Evolutionary conservation across 2,888 invertebrate genomes (phyloP).

Genomic region (Scrobipalpa costella): DNA sequence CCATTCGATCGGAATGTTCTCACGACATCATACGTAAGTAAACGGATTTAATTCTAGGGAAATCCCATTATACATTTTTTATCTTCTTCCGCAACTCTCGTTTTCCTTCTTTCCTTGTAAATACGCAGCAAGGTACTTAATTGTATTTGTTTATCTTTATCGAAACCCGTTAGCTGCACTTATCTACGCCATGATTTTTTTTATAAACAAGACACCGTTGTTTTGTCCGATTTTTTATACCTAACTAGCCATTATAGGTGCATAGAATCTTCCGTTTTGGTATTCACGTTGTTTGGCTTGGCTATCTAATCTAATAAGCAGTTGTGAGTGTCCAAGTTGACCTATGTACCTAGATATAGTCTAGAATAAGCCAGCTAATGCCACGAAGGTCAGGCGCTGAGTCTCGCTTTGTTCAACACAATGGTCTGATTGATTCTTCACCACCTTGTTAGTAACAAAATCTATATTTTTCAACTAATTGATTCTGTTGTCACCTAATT

Average conservation of each 20-base stretch:
- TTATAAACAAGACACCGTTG: neutral
- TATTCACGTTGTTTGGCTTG: neutral
- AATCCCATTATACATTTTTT: constrained; percentile 11
- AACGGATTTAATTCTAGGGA: constrained; percentile 18
- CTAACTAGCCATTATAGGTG: too few species aligned
- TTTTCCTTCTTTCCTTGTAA: neutral
- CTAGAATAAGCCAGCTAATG: constrained; percentile 11
- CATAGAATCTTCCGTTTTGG: neutral
- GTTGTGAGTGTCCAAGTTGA: neutral
- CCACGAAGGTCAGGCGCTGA: constrained; percentile 19
- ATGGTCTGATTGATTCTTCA: constrained; percentile 9
- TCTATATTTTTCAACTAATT: too few species aligned
- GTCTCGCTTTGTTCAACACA: constrained; percentile 11
- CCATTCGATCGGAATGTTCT: constrained; percentile 54
- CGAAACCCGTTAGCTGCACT: neutral
- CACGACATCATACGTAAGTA: constrained; percentile 51
- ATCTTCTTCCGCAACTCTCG: neutral
- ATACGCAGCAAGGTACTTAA: neutral
- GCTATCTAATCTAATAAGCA: neutral
- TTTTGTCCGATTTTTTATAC: too few species aligned
- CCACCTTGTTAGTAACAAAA: neutral
- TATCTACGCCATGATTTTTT: constrained; percentile 10
- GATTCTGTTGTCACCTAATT: too few species aligned
- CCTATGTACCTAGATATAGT: constrained; percentile 3
- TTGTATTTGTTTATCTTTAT: neutral